These are phyloP conservation scores for Spheniscus mendiculus DNA, from an alignment of 2,113 vertebrate genomes.

Conservation along the genomic window DNA sequence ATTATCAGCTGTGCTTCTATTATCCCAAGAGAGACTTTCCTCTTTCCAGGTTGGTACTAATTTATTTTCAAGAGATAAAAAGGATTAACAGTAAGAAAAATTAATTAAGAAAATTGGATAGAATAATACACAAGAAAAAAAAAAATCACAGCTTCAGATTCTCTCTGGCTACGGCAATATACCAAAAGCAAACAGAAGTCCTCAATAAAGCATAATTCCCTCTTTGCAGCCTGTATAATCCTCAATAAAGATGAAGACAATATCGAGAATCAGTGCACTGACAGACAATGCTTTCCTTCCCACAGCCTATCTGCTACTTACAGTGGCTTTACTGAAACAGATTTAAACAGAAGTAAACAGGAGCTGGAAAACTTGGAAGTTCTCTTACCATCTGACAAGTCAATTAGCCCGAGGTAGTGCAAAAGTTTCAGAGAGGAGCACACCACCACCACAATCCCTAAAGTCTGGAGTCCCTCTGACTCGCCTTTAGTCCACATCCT, in stretches of 20 bases:
- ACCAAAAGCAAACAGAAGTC: neutral
- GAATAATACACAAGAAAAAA: neutral
- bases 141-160: neutral
- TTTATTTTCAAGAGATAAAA: neutral
- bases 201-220: neutral
- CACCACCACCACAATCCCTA: constrained; percentile 86
- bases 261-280: neutral
- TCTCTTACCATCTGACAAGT: constrained; percentile 88
- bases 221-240: neutral
- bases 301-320: neutral
- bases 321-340: neutral
- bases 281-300: neutral
- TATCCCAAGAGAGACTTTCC: neutral
- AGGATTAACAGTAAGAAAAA: neutral
- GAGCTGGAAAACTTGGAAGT: neutral
- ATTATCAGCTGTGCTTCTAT: neutral
- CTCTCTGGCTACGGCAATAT: neutral
- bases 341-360: neutral
- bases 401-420: constrained; percentile 89
- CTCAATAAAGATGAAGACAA: neutral
- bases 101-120: neutral
- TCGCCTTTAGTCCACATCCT: constrained; percentile 79
- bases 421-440: constrained; percentile 89
- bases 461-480: constrained; percentile 84
- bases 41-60: neutral